Evolutionary conservation across 2,888 invertebrate species (phyloP).

Genomic region (Octonoba sinensis): DNA sequence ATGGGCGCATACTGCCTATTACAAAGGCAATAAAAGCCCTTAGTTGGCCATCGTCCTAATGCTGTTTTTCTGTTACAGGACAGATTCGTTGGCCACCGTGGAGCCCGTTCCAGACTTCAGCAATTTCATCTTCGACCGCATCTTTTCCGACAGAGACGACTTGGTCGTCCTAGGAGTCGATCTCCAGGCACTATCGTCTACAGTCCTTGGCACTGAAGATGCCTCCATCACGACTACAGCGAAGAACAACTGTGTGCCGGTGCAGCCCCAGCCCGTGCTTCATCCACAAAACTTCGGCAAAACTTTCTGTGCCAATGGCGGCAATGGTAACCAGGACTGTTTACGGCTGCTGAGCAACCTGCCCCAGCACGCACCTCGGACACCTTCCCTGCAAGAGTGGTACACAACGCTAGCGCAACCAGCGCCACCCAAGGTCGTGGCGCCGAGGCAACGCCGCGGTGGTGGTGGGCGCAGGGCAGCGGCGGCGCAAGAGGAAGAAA

Average conservation of each 20-base stretch:
- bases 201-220: slow-evolving; percentile 31
- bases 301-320: neutral
- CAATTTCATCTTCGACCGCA: slow-evolving; percentile 23
- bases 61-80: slow-evolving; percentile 22
- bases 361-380: neutral
- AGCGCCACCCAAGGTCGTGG: neutral
- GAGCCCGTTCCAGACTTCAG: slow-evolving; percentile 27
- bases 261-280: slow-evolving; percentile 9
- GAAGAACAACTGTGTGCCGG: neutral
- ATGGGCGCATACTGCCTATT: no score
- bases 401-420: neutral
- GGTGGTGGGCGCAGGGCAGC: slow-evolving; percentile 24
- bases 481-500: slow-evolving; percentile 37
- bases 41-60: no score
- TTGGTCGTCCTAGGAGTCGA: slow-evolving; percentile 72
- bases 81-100: slow-evolving; percentile 23
- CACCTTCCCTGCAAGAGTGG: slow-evolving; percentile 28
- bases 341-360: slow-evolving; percentile 8
- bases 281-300: slow-evolving; percentile 19
- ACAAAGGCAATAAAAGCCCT: no score
- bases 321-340: slow-evolving; percentile 29
- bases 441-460: slow-evolving; percentile 10
- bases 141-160: slow-evolving; percentile 44
- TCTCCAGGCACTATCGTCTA: slow-evolving; percentile 69
- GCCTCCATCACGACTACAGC: no score